Conservation (phyloP, 2,797 vertebrate species). For the Cichlasoma orientale region DNA sequence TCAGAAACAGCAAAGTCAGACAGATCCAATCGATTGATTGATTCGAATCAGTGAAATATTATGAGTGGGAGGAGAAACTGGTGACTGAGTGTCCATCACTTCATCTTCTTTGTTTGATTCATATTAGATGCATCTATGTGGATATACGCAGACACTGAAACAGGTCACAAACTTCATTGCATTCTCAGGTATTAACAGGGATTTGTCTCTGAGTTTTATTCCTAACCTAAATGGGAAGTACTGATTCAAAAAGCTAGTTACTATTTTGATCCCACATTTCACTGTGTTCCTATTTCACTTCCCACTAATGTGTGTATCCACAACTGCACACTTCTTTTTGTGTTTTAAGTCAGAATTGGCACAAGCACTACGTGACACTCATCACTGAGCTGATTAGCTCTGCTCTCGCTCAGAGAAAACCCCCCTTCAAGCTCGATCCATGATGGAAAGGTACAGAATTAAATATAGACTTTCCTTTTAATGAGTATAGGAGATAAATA, state of each 20-base stretch:
- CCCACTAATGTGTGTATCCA: slow-evolving; percentile 5
- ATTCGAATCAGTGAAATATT: background rate
- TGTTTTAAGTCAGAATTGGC: slow-evolving; percentile 17
- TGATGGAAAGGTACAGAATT: background rate
- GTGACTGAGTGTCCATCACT: background rate
- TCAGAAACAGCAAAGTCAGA: background rate
- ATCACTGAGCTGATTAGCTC: slow-evolving; percentile 36
- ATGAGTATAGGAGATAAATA: slow-evolving; percentile 17
- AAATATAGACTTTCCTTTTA: slow-evolving; percentile 1
- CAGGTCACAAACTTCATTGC: slow-evolving; percentile 32
- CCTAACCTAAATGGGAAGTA: background rate
- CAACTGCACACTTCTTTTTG: slow-evolving; percentile 6
- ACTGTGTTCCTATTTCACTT: background rate
- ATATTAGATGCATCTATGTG: background rate
- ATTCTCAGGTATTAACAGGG: slow-evolving; percentile 7
- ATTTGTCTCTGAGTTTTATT: background rate
- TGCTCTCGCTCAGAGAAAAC: background rate
- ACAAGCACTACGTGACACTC: background rate
- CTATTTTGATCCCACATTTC: background rate
- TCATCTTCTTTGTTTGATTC: background rate
- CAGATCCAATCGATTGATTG: background rate
- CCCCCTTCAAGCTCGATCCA: background rate
- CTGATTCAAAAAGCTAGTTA: background rate
- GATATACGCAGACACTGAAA: slow-evolving; percentile 38
- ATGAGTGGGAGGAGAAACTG: background rate